These are phyloP conservation scores for Xestia xanthographa DNA, from an alignment of 2,888 invertebrate genomes.

Conservation along the genomic window DNA sequence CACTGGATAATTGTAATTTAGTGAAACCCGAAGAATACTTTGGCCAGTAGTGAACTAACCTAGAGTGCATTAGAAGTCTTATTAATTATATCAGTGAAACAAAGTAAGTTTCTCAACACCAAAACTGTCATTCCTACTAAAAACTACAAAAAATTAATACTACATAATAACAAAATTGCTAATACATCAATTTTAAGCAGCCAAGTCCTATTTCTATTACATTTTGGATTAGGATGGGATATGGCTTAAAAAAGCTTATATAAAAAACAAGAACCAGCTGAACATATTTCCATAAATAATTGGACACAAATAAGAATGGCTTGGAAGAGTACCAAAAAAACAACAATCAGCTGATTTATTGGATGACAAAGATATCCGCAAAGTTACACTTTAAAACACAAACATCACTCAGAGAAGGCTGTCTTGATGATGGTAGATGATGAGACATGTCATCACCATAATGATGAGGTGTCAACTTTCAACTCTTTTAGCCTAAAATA, in stretches of 20 bases:
- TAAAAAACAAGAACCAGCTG: background rate
- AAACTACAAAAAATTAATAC: background rate
- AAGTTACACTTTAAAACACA: background rate
- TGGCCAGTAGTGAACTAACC: background rate
- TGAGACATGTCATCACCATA: constrained; percentile 8
- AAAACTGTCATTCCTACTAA: background rate
- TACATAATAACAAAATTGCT: background rate
- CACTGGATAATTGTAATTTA: background rate
- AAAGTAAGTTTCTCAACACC: background rate
- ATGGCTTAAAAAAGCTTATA: background rate
- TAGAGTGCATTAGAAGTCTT: background rate
- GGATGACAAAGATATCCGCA: too few species aligned
- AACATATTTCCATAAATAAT: background rate
- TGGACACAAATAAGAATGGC: background rate
- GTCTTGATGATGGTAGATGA: background rate
- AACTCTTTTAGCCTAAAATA: background rate
- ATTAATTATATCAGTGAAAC: background rate
- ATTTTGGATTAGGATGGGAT: background rate
- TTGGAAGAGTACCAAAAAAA: background rate
- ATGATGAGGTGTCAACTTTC: constrained; percentile 52
- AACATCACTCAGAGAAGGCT: background rate
- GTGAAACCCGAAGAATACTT: background rate
- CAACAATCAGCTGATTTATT: constrained; percentile 21
- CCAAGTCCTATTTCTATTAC: background rate
- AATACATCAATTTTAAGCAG: background rate